phyloP scores from a whole-genome alignment of 2,888 invertebrate species.

The Tillus elongatus region DNA sequence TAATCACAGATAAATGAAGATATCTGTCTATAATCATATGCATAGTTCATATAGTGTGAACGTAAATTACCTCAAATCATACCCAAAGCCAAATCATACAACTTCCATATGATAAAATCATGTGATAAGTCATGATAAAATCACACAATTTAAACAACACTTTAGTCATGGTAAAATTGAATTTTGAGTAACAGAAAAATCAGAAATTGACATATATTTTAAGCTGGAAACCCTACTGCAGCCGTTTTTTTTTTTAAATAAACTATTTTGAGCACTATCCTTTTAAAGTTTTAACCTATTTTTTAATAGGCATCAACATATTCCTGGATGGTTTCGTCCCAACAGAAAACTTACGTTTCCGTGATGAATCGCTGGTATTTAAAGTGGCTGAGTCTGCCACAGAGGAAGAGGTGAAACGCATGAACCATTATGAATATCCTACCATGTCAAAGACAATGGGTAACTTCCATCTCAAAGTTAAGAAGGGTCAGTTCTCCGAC shows the following conservation, averaged over 20 bases:
- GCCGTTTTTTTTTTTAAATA: neutral
- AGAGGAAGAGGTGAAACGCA: constrained; percentile 94
- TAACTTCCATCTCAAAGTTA: constrained; percentile 67
- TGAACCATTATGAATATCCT: constrained; percentile 95
- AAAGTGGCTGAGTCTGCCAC: constrained; percentile 97
- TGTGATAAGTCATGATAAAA: too few species aligned
- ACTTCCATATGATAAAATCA: too few species aligned
- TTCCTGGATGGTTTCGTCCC: constrained; percentile 99
- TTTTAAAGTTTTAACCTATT: constrained; percentile 4
- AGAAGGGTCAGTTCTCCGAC: constrained; percentile 93
- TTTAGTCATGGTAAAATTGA: too few species aligned
- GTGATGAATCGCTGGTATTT: constrained; percentile 93
- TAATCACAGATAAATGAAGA: too few species aligned
- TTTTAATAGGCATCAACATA: constrained; percentile 77
- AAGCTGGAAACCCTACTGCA: too few species aligned
- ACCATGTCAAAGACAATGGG: constrained; percentile 81
- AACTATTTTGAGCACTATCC: constrained; percentile 8
- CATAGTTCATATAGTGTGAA: too few species aligned
- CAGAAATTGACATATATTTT: too few species aligned
- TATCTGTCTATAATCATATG: too few species aligned
- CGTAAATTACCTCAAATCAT: too few species aligned
- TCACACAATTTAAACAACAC: too few species aligned
- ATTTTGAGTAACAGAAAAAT: too few species aligned
- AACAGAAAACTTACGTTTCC: constrained; percentile 96
- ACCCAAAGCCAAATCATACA: too few species aligned